phyloP scores from a whole-genome alignment of 1,140 invertebrate species.

The Polypedilum pembai region DNA sequence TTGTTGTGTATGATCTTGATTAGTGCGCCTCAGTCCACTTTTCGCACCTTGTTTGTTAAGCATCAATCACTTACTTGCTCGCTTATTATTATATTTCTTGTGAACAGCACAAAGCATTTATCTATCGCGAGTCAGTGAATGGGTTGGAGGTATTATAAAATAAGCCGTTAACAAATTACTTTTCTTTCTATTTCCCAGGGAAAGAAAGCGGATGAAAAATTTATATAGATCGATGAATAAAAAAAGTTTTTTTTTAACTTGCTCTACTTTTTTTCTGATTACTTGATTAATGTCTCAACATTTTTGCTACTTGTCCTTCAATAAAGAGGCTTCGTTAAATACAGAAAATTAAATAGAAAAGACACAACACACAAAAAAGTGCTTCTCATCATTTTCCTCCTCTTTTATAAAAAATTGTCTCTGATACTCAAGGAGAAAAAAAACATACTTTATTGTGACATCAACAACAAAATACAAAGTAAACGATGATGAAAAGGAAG shows the following conservation, averaged over 20 bases:
- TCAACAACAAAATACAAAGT: neutral
- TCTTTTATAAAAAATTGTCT: too few relatives aligned
- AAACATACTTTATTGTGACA: neutral
- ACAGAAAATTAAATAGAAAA: neutral
- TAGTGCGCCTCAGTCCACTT: too few relatives aligned
- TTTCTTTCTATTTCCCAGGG: neutral
- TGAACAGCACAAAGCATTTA: too few relatives aligned
- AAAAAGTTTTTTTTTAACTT: too few relatives aligned
- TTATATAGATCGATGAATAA: neutral
- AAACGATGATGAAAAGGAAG: neutral
- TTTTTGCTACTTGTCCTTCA: neutral
- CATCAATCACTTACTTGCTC: too few relatives aligned
- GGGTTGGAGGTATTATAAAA: neutral
- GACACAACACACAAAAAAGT: neutral
- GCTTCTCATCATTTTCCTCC: neutral
- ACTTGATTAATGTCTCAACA: neutral
- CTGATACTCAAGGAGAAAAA: neutral
- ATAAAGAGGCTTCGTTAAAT: slow-evolving; percentile 2
- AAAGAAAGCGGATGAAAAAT: too few relatives aligned
- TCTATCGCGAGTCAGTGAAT: too few relatives aligned
- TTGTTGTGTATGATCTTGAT: too few relatives aligned
- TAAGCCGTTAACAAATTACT: slow-evolving; percentile 5
- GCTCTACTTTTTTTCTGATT: neutral
- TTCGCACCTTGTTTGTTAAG: too few relatives aligned
- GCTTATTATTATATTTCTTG: too few relatives aligned